Evolutionary conservation across 2,888 invertebrate genomes (phyloP).

Genomic region (Acanthosoma haemorrhoidale): DNA sequence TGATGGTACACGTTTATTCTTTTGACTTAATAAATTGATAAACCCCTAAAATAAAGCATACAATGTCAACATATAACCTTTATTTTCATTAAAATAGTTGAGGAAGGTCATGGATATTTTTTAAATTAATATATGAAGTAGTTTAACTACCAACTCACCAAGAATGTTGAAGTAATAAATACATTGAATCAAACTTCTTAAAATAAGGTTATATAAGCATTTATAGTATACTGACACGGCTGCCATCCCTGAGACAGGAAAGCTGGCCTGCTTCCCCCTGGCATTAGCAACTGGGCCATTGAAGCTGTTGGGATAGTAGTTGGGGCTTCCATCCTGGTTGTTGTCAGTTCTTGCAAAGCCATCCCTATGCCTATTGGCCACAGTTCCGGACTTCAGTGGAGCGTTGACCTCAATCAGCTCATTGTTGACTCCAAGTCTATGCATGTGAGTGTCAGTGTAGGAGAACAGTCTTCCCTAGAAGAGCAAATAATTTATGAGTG

Average conservation of each 20-base stretch:
- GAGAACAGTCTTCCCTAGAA: constrained; percentile 73
- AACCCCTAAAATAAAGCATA: too few species aligned
- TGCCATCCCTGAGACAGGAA: constrained; percentile 14
- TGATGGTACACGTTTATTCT: too few species aligned
- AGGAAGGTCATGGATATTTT: not conserved
- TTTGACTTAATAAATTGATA: too few species aligned
- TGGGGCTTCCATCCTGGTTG: constrained; percentile 84
- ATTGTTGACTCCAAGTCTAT: constrained; percentile 85
- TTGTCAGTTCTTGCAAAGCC: constrained; percentile 65
- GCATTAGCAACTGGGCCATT: not conserved
- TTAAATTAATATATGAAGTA: not conserved
- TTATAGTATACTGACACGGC: constrained; percentile 6
- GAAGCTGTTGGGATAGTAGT: constrained; percentile 96
- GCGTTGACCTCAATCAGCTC: constrained; percentile 92
- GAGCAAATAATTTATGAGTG: too few species aligned
- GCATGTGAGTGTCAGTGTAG: constrained; percentile 85
- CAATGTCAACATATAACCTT: too few species aligned
- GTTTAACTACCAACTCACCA: not conserved
- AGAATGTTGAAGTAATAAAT: too few species aligned
- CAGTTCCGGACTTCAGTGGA: constrained; percentile 57
- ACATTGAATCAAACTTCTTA: too few species aligned
- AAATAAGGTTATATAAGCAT: too few species aligned
- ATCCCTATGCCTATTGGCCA: constrained; percentile 78
- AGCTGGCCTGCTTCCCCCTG: constrained; percentile 1
- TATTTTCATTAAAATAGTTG: not conserved